Evolutionary conservation across 2,888 invertebrate species (phyloP), one percentile per base, ranked within the genome.

Genomic region (Ceratothoa steindachneri): DNA sequence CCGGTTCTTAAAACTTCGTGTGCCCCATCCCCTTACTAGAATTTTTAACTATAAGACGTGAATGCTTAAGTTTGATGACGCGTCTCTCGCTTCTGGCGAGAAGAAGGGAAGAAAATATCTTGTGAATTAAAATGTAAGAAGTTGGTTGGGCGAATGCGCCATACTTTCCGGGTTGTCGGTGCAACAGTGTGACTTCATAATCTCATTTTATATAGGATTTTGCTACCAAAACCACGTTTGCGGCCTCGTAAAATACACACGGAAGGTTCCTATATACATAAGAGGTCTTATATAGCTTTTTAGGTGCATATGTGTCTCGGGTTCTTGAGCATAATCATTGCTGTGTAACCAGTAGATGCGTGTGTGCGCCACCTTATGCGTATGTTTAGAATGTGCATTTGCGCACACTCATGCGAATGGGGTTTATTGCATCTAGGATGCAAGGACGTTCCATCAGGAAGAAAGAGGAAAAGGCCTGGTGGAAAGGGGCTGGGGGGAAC

Each of bases 391-490:
- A 9, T n/a, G 19, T 60, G 60, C n/a, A 19, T 60, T 24, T 5
- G 60, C 15, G 41, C 41, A 41, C 41, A 41, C n/a, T n/a, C 60
- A 60, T 60, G n/a, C n/a, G 30, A 53, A 69, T 55, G 69, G 28
- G 53, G 28, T 30, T 69, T 53, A 69, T 69, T 69, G 69, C 55
- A 69, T 67, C 55, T 53, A 53, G 19, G 55, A 29, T 27, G 69
- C 29, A 30, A 30, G 29, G 67, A 24, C n/a, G 31, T 31, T 22
- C 52, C 51, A 52, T 30, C 24, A 24, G 15, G 15, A 27, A 52
- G 51, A 52, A 30, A 24, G 67, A 67, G 67, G 53, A 30, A 28
- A 30, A 69, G 69, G 53, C 27, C n/a, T 2, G 2, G 68, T 9
- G 12, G 28, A 22, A 9, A 1, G 30, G 55, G 29, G 15, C 29